Percentiles rank a stretch among this genome's conserved stretches.
These are phyloP conservation scores for Eulemur macaco DNA, from an alignment of 2,113 vertebrate species.

Conservation along the genomic window DNA sequence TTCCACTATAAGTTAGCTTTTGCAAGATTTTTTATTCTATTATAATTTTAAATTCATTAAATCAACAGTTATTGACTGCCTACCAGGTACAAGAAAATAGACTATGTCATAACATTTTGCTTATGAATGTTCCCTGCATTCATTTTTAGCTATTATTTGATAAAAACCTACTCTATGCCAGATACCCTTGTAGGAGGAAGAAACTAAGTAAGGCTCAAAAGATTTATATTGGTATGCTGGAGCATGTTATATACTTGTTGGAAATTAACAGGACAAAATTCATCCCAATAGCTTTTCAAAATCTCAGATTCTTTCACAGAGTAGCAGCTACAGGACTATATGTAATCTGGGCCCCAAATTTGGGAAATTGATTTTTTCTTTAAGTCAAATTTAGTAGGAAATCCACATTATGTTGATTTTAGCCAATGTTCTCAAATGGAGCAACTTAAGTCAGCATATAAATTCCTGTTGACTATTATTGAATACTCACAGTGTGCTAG, in stretches of 20 bases:
- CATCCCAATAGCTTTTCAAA: neutral
- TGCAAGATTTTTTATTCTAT: neutral
- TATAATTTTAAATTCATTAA: conserved; percentile 26
- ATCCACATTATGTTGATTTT: conserved; percentile 41
- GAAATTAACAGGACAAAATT: neutral
- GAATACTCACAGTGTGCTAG: conserved; percentile 23
- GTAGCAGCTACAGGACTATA: neutral
- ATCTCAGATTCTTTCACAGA: neutral
- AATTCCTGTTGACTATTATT: conserved; percentile 59
- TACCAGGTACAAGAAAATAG: neutral
- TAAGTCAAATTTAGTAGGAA: conserved; percentile 22
- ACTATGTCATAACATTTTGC: neutral
- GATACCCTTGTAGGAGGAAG: neutral
- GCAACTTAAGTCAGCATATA: conserved; percentile 32
- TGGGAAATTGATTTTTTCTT: conserved; percentile 9
- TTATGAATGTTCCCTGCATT: neutral
- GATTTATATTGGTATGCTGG: neutral
- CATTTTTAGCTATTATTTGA: neutral
- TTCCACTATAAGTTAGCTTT: neutral
- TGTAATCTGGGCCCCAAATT: neutral
- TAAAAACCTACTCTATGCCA: neutral
- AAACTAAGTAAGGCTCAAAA: neutral
- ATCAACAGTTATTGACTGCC: neutral
- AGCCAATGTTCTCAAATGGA: conserved; percentile 4
- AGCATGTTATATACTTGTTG: neutral